A percentile compares a stretch with the other conserved stretches of the same genome.
These are phyloP conservation scores for Morbakka virulenta DNA, from an alignment of 30 jellyfish, hydroid and myxozoan genomes.

Conservation along the genomic window DNA sequence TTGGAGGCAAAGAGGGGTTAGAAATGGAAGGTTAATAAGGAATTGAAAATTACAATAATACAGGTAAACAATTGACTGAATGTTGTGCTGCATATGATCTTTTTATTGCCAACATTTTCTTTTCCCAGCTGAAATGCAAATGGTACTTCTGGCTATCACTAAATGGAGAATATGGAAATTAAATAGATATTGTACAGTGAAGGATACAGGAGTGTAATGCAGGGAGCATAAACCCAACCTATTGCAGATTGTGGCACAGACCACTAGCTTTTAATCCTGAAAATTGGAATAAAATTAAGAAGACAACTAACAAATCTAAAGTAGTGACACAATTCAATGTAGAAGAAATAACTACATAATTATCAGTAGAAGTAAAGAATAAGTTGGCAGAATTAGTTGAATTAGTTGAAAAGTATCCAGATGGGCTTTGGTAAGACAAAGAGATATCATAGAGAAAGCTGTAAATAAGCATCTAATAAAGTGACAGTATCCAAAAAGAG, in stretches of 20 bases:
- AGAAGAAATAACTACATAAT: constrained; percentile 1
- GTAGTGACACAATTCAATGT: constrained; percentile 20
- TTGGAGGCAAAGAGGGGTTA: not conserved
- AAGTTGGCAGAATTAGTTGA: constrained; percentile 27
- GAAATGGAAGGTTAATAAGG: not conserved
- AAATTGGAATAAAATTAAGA: not conserved
- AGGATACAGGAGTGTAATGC: constrained; percentile 22
- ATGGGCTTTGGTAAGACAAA: constrained; percentile 17
- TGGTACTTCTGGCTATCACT: constrained; percentile 10
- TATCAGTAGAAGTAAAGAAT: constrained; percentile 23
- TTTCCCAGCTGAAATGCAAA: constrained; percentile 5
- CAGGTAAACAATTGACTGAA: not conserved
- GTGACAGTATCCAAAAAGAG: constrained; percentile 24
- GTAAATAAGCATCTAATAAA: constrained; percentile 13
- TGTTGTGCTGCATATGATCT: not conserved
- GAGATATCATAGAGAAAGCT: constrained; percentile 14
- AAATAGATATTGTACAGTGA: constrained; percentile 18
- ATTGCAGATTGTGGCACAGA: constrained; percentile 31
- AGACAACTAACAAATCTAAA: constrained; percentile 9
- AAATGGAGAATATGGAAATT: not conserved
- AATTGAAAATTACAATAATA: not conserved
- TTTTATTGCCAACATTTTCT: not conserved
- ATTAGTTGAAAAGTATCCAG: constrained; percentile 19
- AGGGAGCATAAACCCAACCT: constrained; percentile 7
- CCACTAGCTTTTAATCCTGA: constrained; percentile 1